A percentile compares a stretch with the other conserved stretches of the same genome.
phyloP scores from a whole-genome alignment of 2,888 invertebrate genomes.

The Bellardia pandia region DNA sequence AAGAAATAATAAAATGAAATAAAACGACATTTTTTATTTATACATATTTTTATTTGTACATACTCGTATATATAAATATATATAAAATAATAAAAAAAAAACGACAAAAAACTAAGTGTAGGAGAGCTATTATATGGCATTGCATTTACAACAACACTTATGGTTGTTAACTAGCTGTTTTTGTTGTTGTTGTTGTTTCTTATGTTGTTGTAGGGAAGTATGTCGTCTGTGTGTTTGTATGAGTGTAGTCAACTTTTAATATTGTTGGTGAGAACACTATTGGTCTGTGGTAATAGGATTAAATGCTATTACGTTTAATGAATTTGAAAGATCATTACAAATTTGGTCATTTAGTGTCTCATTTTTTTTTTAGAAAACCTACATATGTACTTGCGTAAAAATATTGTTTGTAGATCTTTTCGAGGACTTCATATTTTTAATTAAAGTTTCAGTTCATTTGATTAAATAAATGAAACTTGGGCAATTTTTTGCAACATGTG shows the following conservation, averaged over 20 bases:
- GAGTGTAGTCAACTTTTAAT: neutral
- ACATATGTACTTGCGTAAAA: too few species aligned
- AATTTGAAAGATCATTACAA: too few species aligned
- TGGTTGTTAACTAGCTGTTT: conserved; percentile 63
- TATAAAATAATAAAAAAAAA: conserved; percentile 15
- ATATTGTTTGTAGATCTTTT: too few species aligned
- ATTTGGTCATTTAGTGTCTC: too few species aligned
- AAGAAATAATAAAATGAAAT: conserved; percentile 31
- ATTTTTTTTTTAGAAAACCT: too few species aligned
- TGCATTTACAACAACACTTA: conserved; percentile 64
- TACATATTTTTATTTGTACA: too few species aligned
- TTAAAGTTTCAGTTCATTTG: too few species aligned
- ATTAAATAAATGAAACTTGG: too few species aligned
- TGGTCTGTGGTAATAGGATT: neutral
- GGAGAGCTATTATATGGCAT: conserved; percentile 64
- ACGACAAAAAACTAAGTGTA: conserved; percentile 42
- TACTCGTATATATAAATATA: neutral
- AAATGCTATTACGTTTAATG: neutral
- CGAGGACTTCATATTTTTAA: too few species aligned
- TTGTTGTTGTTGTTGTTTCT: conserved; percentile 37
- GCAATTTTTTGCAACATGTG: too few species aligned
- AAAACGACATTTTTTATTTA: neutral
- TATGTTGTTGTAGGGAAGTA: conserved; percentile 21
- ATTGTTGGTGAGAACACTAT: conserved; percentile 18
- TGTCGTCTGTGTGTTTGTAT: conserved; percentile 6